Base-by-base conservation (phyloP, 2,797 vertebrate species). In the Pogoniulus pusillus region DNA sequence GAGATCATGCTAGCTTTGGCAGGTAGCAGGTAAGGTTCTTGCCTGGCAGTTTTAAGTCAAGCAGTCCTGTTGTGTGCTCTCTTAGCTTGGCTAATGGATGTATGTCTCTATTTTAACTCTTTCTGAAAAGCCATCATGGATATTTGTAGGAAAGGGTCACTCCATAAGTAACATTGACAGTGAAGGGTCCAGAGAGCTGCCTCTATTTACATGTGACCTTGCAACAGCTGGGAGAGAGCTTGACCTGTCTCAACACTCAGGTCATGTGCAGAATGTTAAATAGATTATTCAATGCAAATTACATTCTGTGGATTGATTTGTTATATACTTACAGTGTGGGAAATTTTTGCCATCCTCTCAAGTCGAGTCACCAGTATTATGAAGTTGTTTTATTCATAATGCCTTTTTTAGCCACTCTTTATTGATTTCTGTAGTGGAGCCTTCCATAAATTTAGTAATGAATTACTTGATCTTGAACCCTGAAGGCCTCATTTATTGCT, bases 391-490 rank as follows among this genome's bases (percentile, higher is more conserved):
- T 72, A 80, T 91, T 89, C 24, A 62, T 87, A 58, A 51, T 87
- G 30, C 30, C 35, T 73, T 58, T 66, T 85, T 90, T 63, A 51
- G 62, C 74, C 32, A 45, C 16, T 82, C 6, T 63, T 92, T 92
- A 93, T 87, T 84, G 77, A 96, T 91, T 94, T 87, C 35, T 59
- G 2, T 47, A 74, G 30, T 39, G 23, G 27, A 74, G 4, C 54
- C 26, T 90, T 85, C 47, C 71, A 82, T 84, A 82, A 86, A 87
- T 79, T 62, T 71, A 34, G 6, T 82, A 68, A 84, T 58, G 5
- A 89, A 82, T 92, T 84, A 79, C 58, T 64, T 88, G 71, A 57
- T 82, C 60, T 89, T 89, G 74, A 90, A 64, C 71, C 24, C 58
- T 51, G 37, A 69, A 76, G 62, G 55, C 39, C 22, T 65, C 89